Conservation (phyloP, 2,888 invertebrate species). For the Meandrusa payeni region DNA sequence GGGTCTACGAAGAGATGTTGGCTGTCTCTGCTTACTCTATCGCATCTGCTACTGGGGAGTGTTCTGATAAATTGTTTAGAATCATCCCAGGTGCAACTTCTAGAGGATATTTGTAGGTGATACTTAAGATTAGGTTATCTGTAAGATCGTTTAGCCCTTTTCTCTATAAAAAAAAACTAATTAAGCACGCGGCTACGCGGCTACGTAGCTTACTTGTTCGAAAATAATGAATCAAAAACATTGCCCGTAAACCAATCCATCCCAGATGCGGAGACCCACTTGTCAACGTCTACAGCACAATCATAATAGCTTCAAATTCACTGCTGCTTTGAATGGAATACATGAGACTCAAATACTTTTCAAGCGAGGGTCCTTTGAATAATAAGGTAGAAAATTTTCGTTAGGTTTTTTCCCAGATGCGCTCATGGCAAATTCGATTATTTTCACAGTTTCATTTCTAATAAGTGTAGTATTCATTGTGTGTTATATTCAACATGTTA, state of each 20-base stretch:
- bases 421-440: background rate
- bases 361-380: constrained; percentile 7
- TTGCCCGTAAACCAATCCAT: constrained; percentile 14
- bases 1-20: too few species aligned
- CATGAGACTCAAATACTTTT: constrained; percentile 9
- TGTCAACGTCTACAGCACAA: constrained; percentile 19
- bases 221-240: constrained; percentile 1
- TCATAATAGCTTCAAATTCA: constrained; percentile 14
- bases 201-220: background rate
- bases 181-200: too few species aligned
- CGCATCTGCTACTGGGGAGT: too few species aligned
- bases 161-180: too few species aligned
- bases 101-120: too few species aligned
- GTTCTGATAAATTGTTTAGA: too few species aligned
- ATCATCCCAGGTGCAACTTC: too few species aligned
- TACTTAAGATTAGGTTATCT: too few species aligned
- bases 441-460: constrained; percentile 1
- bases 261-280: constrained; percentile 4
- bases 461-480: background rate
- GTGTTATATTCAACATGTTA: too few species aligned
- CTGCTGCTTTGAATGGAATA: background rate
- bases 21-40: too few species aligned
- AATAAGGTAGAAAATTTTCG: constrained; percentile 10
- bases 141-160: too few species aligned
- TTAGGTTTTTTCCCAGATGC: background rate